phyloP scores from a whole-genome alignment of 2,797 vertebrate species.

The Rhodeus uyekii region DNA sequence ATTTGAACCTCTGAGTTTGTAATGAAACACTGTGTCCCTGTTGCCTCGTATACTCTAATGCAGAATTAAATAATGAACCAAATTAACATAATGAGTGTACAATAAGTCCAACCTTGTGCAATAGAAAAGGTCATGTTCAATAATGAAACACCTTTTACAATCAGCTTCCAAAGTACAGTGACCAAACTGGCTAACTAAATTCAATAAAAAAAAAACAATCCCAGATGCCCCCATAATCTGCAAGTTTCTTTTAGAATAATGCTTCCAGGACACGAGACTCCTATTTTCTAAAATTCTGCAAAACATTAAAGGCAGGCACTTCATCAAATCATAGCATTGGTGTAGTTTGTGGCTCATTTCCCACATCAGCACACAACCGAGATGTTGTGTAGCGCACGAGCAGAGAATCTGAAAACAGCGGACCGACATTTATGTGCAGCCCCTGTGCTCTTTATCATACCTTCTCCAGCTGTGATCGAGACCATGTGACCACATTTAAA shows the following conservation, averaged over 20 bases:
- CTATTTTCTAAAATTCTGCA: background rate
- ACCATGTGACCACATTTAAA: slow-evolving; percentile 33
- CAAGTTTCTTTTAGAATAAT: background rate
- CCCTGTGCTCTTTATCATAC: slow-evolving; percentile 24
- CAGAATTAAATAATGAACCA: slow-evolving; percentile 25
- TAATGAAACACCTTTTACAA: slow-evolving; percentile 40
- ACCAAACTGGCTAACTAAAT: background rate
- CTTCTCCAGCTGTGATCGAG: background rate
- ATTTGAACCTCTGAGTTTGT: background rate
- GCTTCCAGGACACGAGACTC: background rate
- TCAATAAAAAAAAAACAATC: background rate
- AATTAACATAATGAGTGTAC: slow-evolving; percentile 18
- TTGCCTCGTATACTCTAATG: background rate
- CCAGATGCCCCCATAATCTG: background rate
- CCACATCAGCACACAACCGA: slow-evolving; percentile 3
- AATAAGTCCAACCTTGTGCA: background rate
- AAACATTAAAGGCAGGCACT: slow-evolving; percentile 20
- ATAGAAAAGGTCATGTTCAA: slow-evolving; percentile 27
- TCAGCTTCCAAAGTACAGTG: background rate
- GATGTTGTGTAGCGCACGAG: slow-evolving; percentile 14
- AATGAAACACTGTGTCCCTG: slow-evolving; percentile 10
- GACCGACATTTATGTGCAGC: slow-evolving; percentile 13
- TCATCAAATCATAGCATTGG: slow-evolving; percentile 12
- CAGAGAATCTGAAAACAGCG: slow-evolving; percentile 24
- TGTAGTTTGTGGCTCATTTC: slow-evolving; percentile 29